Evolutionary conservation across 2,797 vertebrate genomes (phyloP), one percentile per base, ranked within the genome.

Genomic region (Euphonia xanthogaster): DNA sequence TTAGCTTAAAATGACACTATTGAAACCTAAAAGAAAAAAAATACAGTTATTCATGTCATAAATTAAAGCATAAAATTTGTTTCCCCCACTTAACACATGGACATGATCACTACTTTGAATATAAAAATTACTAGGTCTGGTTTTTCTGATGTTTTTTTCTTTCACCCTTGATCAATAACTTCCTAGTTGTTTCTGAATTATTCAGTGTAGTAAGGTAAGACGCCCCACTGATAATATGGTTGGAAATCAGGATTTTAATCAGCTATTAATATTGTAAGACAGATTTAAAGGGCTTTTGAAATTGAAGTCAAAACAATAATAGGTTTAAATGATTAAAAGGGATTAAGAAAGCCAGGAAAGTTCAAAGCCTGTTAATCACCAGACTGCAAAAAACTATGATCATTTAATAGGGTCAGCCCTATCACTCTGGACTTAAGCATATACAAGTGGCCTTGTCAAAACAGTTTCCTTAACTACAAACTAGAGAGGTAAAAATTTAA

Each of bases 271-370:
- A 95, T 75, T 90, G 63, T 80, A 91, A 93, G 83, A 86, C 93
- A 97, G 93, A 93, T 94, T 97, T 97, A 97, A 96, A 94, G 30
- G 51, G 97, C 95, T 97, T 97, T 97, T 88, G 87, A 91, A 94
- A 86, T 82, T 83, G 72, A 95, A 93, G 88, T 97, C 92, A 95
- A 96, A 97, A 94, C 76, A 95, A 93, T 97, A 97, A 97, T 97
- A 97, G 97, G 97, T 97, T 98, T 97, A 98, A 97, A 94, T 96
- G 93, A 96, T 97, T 97, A 97, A 95, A 96, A 88, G 24, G 58
- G 95, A 97, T 97, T 94, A 97, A 94, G 94, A 96, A 96, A 97
- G 73, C 82, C 90, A 91, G 72, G 75, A 92, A 94, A 96, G 92
- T 80, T 91, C 87, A 96, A 94, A 95, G 92, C 86, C 67, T 72